phyloP scores from a whole-genome alignment of 2,113 vertebrate genomes.

The Larimichthys crocea region DNA sequence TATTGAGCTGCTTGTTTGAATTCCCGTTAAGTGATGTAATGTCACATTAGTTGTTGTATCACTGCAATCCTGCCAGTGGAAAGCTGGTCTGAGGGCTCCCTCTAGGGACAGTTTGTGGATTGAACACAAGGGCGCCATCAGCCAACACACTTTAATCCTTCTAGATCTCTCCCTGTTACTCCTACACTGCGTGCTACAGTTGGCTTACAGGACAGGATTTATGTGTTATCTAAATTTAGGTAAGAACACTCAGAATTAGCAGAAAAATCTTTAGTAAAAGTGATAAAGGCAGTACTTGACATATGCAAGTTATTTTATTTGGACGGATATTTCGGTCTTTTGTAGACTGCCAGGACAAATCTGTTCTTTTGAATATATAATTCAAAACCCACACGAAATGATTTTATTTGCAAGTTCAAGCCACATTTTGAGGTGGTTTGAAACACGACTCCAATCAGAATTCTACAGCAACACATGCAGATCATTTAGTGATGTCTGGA shows the following conservation, averaged over 20 bases:
- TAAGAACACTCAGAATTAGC: not conserved
- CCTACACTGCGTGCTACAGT: conserved; percentile 31
- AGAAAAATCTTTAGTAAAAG: not conserved
- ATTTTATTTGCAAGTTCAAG: too few species aligned
- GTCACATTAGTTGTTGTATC: conserved; percentile 17
- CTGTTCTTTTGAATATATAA: too few species aligned
- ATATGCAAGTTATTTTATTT: not conserved
- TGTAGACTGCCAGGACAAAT: too few species aligned
- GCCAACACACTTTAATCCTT: conserved; percentile 12
- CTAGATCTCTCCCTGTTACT: conserved; percentile 35
- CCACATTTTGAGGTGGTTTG: too few species aligned
- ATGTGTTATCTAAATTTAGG: not conserved
- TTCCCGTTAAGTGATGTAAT: conserved; percentile 66
- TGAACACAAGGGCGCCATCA: not conserved
- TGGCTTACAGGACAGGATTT: conserved; percentile 6
- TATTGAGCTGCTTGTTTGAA: conserved; percentile 36
- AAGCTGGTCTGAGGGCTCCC: conserved; percentile 42
- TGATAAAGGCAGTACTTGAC: not conserved
- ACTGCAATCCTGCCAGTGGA: conserved; percentile 13
- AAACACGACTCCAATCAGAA: too few species aligned
- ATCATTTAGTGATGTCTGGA: too few species aligned
- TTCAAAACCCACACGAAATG: too few species aligned
- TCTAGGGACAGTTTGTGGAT: conserved; percentile 49
- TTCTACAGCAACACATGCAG: too few species aligned
- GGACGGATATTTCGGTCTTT: not conserved